Conservation (phyloP, 2,797 vertebrate genomes). For the Myotis findleyi region DNA sequence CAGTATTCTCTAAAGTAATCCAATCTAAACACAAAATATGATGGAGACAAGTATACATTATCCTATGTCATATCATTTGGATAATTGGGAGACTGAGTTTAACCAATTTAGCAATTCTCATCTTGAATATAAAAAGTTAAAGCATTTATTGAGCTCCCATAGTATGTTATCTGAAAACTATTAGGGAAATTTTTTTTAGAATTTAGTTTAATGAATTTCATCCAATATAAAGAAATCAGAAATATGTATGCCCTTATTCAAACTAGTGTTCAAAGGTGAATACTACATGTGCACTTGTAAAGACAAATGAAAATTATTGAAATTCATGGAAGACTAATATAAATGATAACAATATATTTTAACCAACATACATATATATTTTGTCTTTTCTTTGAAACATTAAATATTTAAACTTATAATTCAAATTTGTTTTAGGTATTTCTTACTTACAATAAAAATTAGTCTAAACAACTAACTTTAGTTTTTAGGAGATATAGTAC, state of each 20-base stretch:
- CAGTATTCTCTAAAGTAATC: not conserved
- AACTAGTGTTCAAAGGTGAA: not conserved
- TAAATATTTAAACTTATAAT: not conserved
- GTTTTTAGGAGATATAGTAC: not conserved
- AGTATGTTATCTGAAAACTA: not conserved
- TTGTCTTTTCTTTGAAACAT: not conserved
- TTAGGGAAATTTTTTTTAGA: not conserved
- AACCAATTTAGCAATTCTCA: not conserved
- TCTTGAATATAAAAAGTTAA: not conserved
- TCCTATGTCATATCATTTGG: not conserved
- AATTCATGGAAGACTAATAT: not conserved
- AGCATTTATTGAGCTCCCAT: not conserved
- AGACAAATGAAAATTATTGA: conserved; percentile 32
- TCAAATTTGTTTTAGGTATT: not conserved
- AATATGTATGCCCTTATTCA: not conserved
- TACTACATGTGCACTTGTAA: not conserved
- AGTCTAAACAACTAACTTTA: not conserved
- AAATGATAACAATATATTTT: conserved; percentile 10
- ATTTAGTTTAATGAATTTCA: not conserved
- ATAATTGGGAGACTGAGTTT: not conserved
- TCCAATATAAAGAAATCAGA: not conserved
- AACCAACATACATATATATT: not conserved
- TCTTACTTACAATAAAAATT: not conserved
- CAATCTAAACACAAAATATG: not conserved
- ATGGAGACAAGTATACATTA: not conserved